These are phyloP conservation scores for Volucella zonaria DNA, from an alignment of 2,888 invertebrate species.

Conservation along the genomic window DNA sequence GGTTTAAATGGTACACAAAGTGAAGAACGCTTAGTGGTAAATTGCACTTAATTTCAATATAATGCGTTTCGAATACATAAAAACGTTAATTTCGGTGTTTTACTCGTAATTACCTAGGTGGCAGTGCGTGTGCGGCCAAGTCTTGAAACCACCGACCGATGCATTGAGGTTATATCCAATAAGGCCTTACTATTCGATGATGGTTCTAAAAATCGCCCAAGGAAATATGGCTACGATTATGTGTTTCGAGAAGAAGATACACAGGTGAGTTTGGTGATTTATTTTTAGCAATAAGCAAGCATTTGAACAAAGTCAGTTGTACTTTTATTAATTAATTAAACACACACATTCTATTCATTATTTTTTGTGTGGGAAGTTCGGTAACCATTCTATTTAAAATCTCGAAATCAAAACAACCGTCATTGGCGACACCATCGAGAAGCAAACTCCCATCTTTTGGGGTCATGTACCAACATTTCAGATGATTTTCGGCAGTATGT, in stretches of 20 bases:
- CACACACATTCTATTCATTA: too few relatives aligned
- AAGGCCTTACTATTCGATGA: slow-evolving; percentile 82
- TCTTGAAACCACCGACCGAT: slow-evolving; percentile 86
- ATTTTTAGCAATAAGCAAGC: too few relatives aligned
- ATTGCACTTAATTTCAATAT: slow-evolving; percentile 31
- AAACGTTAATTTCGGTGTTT: neutral
- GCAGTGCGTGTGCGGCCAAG: slow-evolving; percentile 95
- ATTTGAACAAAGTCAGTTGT: too few relatives aligned
- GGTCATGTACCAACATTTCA: too few relatives aligned
- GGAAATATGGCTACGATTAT: slow-evolving; percentile 94
- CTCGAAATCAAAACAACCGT: too few relatives aligned
- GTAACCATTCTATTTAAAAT: too few relatives aligned
- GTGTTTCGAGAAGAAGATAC: slow-evolving; percentile 94
- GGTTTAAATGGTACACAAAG: slow-evolving; percentile 78
- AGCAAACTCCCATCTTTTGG: too few relatives aligned
- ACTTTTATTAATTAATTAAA: too few relatives aligned
- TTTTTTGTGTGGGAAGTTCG: too few relatives aligned
- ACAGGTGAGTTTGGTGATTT: slow-evolving; percentile 85
- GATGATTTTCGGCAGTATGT: too few relatives aligned
- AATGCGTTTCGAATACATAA: neutral
- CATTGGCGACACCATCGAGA: too few relatives aligned
- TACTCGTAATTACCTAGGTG: slow-evolving; percentile 84
- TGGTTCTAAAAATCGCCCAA: slow-evolving; percentile 86
- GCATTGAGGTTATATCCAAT: slow-evolving; percentile 82
- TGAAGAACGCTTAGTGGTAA: slow-evolving; percentile 82